A percentile compares a stretch with the other conserved stretches of the same genome.
Evolutionary conservation across 2,797 vertebrate genomes (phyloP).

Genomic region (Platalea minor): DNA sequence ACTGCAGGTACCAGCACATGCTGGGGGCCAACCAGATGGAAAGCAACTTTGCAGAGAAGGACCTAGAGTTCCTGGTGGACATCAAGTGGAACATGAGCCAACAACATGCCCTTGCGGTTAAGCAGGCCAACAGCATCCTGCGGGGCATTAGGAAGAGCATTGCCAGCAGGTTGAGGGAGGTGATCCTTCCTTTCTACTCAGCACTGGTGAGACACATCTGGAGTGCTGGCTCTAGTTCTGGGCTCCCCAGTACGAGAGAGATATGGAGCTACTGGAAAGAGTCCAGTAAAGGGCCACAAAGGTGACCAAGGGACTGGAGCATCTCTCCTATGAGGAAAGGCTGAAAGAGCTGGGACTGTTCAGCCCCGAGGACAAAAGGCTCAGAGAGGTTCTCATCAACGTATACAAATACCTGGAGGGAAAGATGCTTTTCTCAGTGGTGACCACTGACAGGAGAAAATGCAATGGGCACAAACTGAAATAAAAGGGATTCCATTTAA

Average conservation of each 20-base stretch:
- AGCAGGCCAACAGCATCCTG: background rate
- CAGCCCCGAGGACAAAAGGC: background rate
- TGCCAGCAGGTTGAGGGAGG: background rate
- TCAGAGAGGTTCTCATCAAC: background rate
- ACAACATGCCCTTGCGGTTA: fast-evolving
- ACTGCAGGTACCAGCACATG: background rate
- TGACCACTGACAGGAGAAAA: background rate
- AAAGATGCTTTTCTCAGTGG: background rate
- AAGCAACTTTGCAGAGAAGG: background rate
- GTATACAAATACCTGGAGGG: background rate
- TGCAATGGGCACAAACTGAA: background rate
- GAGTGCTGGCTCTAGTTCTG: background rate
- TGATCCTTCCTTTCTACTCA: background rate
- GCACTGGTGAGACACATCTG: background rate
- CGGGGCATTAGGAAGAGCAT: background rate
- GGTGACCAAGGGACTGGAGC: background rate
- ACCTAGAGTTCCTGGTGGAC: background rate
- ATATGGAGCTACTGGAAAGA: background rate
- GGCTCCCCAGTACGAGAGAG: background rate
- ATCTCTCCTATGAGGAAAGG: background rate
- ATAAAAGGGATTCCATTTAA: background rate
- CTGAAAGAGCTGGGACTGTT: background rate
- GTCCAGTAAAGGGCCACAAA: background rate
- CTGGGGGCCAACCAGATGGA: background rate
- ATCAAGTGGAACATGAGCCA: background rate